Evolutionary conservation across 2,113 vertebrate genomes (phyloP), one percentile per base, ranked within the genome.

Genomic region (Equus przewalskii): DNA sequence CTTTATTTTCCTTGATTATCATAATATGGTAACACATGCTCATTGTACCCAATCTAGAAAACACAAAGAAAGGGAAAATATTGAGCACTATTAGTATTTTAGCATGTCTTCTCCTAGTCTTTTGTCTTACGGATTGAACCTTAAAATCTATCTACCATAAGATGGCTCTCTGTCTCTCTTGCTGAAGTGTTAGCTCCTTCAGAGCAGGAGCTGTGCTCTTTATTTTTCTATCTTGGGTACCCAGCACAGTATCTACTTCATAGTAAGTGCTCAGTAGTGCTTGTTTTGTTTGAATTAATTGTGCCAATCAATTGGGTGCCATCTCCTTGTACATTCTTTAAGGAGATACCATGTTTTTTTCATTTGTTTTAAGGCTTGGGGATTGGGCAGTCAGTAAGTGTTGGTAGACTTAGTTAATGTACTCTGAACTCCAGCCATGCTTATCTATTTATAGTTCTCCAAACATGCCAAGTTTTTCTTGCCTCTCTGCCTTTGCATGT

Each of bases 361-460:
- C 78, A 56, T 91, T 60, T 89, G 44, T 90, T 92, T 96, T 80
- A 76, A 96, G 67, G 10, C 36, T 96, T 88, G 49, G n/a, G 93
- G 75, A 97, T 80, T 94, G 85, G 90, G 44, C 56, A 93, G 56
- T 88, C 11, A 79, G 18, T 85, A 83, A 92, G 26, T 89, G 28
- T 95, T 97, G 33, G 11, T 92, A 80, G 82, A 95, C 81, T 91
- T 96, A 90, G 85, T 73, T 87, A 82, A 91, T 89, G 41, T 95
- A 89, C 49, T 90, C 51, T 96, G 84, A 96, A 82, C 94, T 93
- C 49, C 5, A 89, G 49, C 89, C 56, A 44, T 94, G 41, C 26
- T 92, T 28, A 83, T 90, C 60, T 94, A 89, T 96, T 96, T 96
- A 92, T 95, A 95, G 84, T 88, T 84, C 60, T 97, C n/a, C 46